These are phyloP conservation scores for Rhinichthys osculus DNA, from an alignment of 2,797 vertebrate genomes.

Conservation along the genomic window DNA sequence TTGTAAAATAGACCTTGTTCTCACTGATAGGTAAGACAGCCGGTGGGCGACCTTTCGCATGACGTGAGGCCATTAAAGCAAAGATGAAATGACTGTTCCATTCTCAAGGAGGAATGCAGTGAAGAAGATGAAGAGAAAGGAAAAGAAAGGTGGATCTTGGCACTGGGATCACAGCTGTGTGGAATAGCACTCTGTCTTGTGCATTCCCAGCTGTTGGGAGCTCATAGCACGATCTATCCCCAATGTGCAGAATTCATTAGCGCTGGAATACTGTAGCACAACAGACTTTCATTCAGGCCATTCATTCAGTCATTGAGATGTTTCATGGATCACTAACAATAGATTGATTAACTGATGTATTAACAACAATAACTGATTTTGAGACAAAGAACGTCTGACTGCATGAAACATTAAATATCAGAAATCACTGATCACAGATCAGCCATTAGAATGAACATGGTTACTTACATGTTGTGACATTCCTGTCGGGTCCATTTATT, in stretches of 20 bases:
- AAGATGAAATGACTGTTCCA: constrained; percentile 66
- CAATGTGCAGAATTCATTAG: constrained; percentile 78
- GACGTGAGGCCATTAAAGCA: constrained; percentile 54
- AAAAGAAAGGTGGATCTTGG: constrained; percentile 65
- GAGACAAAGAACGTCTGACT: too few species aligned
- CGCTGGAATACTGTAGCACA: constrained; percentile 47
- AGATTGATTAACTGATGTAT: background rate
- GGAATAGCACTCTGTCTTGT: constrained; percentile 68
- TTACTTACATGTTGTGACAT: background rate
- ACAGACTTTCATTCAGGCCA: constrained; percentile 30
- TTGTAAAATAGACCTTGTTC: constrained; percentile 7
- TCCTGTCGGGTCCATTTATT: too few species aligned
- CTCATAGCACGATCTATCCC: constrained; percentile 59
- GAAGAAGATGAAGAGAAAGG: constrained; percentile 57
- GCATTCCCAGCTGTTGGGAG: constrained; percentile 51
- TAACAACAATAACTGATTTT: background rate
- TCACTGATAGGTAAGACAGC: constrained; percentile 30
- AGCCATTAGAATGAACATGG: background rate
- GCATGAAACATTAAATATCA: too few species aligned
- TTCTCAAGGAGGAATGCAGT: constrained; percentile 67
- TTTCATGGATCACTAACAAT: constrained; percentile 35
- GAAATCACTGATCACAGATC: too few species aligned
- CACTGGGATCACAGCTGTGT: constrained; percentile 60
- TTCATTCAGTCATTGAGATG: constrained; percentile 42
- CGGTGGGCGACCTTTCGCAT: constrained; percentile 12